Conservation (phyloP, 2,888 invertebrate species). For the Cyclophora punctaria region DNA sequence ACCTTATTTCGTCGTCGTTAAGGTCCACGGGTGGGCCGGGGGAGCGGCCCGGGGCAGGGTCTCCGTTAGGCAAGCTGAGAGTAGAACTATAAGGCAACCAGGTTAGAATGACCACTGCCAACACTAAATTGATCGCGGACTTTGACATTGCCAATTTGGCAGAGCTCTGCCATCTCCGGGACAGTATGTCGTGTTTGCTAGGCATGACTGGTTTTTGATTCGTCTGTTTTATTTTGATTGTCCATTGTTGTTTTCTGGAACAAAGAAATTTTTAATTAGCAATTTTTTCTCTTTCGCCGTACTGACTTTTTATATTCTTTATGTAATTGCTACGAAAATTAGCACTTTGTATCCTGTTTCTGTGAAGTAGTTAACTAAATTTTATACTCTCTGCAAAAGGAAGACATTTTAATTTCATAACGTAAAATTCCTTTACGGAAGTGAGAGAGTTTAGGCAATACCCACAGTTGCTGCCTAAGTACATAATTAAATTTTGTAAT, state of each 20-base stretch:
- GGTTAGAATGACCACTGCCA: slow-evolving; percentile 44
- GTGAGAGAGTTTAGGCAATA: too few species aligned
- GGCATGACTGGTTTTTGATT: neutral
- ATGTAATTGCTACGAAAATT: too few species aligned
- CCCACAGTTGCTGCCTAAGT: too few species aligned
- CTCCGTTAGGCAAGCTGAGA: slow-evolving; percentile 68
- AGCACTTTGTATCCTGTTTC: too few species aligned
- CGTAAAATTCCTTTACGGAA: too few species aligned
- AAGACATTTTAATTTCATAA: too few species aligned
- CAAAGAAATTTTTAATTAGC: neutral
- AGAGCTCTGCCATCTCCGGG: slow-evolving; percentile 29
- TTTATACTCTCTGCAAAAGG: too few species aligned
- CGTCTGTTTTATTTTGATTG: slow-evolving; percentile 10
- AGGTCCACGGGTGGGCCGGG: slow-evolving; percentile 73
- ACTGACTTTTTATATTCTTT: too few species aligned
- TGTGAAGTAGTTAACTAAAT: too few species aligned
- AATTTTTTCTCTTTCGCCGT: too few species aligned
- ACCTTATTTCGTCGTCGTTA: slow-evolving; percentile 29
- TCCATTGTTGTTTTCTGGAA: slow-evolving; percentile 26
- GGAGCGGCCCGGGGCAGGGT: slow-evolving; percentile 80
- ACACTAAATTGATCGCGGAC: slow-evolving; percentile 24
- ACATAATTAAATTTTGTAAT: too few species aligned
- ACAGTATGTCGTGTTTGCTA: slow-evolving; percentile 8
- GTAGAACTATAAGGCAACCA: slow-evolving; percentile 60
- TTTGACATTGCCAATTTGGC: slow-evolving; percentile 46